Evolutionary conservation across 2,113 vertebrate genomes (phyloP).

Genomic region (Mesocricetus auratus): DNA sequence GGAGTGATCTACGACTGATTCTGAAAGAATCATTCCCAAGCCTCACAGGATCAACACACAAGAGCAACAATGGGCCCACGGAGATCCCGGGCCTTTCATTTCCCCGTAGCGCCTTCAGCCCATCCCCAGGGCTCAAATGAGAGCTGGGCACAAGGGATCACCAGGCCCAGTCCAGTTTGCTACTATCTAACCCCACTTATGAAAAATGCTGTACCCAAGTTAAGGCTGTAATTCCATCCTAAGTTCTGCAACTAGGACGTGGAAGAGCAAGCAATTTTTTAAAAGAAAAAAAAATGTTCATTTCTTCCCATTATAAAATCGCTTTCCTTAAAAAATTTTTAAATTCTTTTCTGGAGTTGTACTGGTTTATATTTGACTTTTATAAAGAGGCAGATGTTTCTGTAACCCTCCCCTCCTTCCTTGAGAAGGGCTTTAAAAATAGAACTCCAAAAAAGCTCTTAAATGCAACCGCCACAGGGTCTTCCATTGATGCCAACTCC

Average conservation of each 20-base stretch:
- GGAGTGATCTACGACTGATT: neutral
- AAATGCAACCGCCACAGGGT: constrained; percentile 64
- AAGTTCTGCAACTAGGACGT: constrained; percentile 25
- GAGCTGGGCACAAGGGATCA: neutral
- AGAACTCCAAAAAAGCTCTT: constrained; percentile 51
- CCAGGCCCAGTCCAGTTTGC: neutral
- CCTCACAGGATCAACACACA: constrained; percentile 44
- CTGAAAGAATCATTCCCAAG: neutral
- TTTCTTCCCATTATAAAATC: constrained; percentile 61
- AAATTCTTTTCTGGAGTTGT: neutral
- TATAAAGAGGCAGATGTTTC: constrained; percentile 68
- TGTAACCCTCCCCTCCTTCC: neutral
- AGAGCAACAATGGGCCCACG: neutral
- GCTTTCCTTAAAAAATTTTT: constrained; percentile 53
- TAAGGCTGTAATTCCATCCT: neutral
- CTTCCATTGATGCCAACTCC: constrained; percentile 63
- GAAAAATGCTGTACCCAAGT: neutral
- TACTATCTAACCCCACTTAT: neutral
- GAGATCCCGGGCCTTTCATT: constrained; percentile 6
- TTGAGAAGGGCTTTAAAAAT: constrained; percentile 75
- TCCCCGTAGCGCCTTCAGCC: neutral
- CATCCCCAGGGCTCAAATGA: neutral
- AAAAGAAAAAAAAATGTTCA: constrained; percentile 20
- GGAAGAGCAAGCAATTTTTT: neutral
- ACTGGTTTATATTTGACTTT: constrained; percentile 51